A percentile compares a stretch with the other conserved stretches of the same genome.
phyloP scores from a whole-genome alignment of 92 coral and sea anemone genomes.

The Palythoa heliodiscus region DNA sequence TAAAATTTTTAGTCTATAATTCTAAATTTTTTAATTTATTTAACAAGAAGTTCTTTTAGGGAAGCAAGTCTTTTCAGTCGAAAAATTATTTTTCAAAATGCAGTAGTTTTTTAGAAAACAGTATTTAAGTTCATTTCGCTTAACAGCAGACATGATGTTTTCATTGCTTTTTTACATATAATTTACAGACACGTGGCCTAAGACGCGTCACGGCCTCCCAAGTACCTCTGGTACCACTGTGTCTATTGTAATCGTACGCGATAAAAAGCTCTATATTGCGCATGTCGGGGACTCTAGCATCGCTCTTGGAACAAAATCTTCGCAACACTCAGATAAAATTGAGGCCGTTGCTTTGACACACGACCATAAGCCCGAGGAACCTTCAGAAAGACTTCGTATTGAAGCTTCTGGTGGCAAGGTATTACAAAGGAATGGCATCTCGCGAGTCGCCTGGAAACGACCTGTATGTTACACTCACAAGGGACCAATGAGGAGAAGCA shows the following conservation, averaged over 20 bases:
- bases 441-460: constrained; percentile 97
- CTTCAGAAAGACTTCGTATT: constrained; percentile 85
- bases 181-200: constrained; percentile 87
- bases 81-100: no score
- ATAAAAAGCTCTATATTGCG: constrained; percentile 89
- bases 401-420: constrained; percentile 91
- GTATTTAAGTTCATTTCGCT: no score
- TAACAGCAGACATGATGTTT: no score
- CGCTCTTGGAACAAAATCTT: constrained; percentile 68
- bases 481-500: constrained; percentile 96
- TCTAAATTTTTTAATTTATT: no score
- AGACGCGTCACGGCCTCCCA: constrained; percentile 93
- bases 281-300: constrained; percentile 97
- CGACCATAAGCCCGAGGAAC: constrained; percentile 96
- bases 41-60: no score
- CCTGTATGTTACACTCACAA: constrained; percentile 85
- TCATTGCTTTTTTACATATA: not conserved
- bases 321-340: constrained; percentile 53
- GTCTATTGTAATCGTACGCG: constrained; percentile 80
- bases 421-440: constrained; percentile 85
- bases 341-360: constrained; percentile 81
- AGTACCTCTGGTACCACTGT: constrained; percentile 97
- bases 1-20: no score
- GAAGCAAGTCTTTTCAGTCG: no score
- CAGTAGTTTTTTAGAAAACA: no score